Conservation (phyloP, 2,888 invertebrate species). For the Siphlonurus alternatus region DNA sequence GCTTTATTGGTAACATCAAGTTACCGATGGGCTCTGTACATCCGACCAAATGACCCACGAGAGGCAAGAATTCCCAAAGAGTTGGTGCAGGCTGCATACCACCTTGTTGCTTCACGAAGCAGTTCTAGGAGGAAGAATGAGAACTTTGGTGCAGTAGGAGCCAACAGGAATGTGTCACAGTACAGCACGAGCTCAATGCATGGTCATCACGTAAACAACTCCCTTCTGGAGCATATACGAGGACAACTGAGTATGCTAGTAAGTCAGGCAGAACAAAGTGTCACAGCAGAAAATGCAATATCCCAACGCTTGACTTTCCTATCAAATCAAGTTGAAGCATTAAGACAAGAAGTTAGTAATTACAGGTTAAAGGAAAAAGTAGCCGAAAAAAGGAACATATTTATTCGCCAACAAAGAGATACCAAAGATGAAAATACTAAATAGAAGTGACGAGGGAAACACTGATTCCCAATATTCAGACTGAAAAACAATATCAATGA, state of each 20-base stretch:
- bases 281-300: neutral
- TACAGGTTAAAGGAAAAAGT: neutral
- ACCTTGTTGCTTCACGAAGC: constrained; percentile 46
- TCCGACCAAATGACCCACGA: constrained; percentile 67
- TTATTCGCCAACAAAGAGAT: too few relatives aligned
- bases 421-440: too few relatives aligned
- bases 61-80: constrained; percentile 61
- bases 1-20: constrained; percentile 57
- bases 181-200: neutral
- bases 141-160: neutral
- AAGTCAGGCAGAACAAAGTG: neutral
- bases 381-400: too few relatives aligned
- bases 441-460: neutral
- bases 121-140: neutral
- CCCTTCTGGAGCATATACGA: neutral
- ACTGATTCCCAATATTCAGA: neutral
- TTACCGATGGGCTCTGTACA: constrained; percentile 51
- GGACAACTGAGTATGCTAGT: neutral
- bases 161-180: neutral
- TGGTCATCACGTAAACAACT: neutral
- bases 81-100: constrained; percentile 52
- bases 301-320: neutral
- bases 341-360: constrained; percentile 1
- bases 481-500: too few relatives aligned
- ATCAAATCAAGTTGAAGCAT: neutral